Conservation (phyloP, 2,888 invertebrate species). For the Parnassius apollo region DNA sequence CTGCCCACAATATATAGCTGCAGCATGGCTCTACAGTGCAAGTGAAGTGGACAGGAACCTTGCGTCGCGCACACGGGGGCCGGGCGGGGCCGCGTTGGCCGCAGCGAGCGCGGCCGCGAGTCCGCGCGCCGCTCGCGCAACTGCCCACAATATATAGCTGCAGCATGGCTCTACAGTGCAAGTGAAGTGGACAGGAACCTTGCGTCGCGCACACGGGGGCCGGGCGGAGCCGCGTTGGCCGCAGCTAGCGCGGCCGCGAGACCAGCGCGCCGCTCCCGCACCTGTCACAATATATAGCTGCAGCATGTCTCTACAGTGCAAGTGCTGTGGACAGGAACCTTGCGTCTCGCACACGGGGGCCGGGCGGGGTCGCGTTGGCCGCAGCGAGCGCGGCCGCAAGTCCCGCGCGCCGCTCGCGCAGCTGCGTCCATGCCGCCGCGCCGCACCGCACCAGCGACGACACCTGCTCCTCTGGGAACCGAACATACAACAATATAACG, state of each 20-base stretch:
- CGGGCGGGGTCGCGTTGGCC: constrained; percentile 16
- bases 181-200: no score
- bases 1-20: no score
- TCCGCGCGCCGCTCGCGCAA: no score
- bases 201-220: no score
- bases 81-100: constrained; percentile 14
- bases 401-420: constrained; percentile 48
- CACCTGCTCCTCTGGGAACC: constrained; percentile 50
- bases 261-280: not conserved
- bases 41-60: no score
- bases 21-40: no score
- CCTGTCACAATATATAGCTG: no score
- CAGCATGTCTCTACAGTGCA: no score
- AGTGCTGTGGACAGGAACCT: not conserved
- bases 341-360: not conserved
- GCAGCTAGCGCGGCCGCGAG: not conserved
- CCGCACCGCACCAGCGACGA: constrained; percentile 46
- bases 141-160: no score
- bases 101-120: not conserved
- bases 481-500: not conserved
- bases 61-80: no score
- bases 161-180: no score
- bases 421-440: constrained; percentile 48
- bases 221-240: no score
- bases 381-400: constrained; percentile 41